Evolutionary conservation across 2,888 invertebrate genomes (phyloP), one percentile per base, ranked within the genome.

Genomic region (Drosophila affinis): DNA sequence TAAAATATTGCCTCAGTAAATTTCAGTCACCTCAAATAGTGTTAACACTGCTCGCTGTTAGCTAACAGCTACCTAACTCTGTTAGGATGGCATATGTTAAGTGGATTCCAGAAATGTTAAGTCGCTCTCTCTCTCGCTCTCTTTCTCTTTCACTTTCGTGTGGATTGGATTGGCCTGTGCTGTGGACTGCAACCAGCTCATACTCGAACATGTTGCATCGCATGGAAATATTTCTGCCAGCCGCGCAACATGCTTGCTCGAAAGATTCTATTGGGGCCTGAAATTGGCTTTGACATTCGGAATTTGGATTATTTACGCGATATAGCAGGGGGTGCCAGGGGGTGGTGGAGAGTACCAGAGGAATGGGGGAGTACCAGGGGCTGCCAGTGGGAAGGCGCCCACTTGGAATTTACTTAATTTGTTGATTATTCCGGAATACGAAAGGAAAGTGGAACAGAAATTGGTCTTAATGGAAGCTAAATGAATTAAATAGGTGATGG

Each of bases 391-490:
- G 39, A n/a, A 14, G 39, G 44, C 47, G 60, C 49, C 52, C 71
- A 70, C 69, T 51, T 67, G 54, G 71, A 83, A 81, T 81, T 80
- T 63, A 57, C 58, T 71, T 76, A 63, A 72, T 64, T 80, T 71
- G 70, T 62, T 72, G 78, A 73, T 76, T 76, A 72, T 59, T 76
- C 76, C 63, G 47, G 69, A 58, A 64, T 75, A 70, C 74, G 57
- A n/a, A 62, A 27, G 52, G 55, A 49, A 17, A 24, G 32, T 49
- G 65, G 32, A 55, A 10, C 45, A 32, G 45, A 67, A 74, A 83
- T 78, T 76, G 76, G 59, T 27, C 74, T 65, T 74, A 86, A 86
- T 83, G 72, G 60, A 45, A 62, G 70, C 68, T 64, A 86, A 80
- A 72, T 83, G 56, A 45, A 52, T 39, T 29, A 45, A 60, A 64